Percentiles rank a stretch among this genome's conserved stretches.
phyloP scores from a whole-genome alignment of 2,888 invertebrate genomes.

The Leucophenga maculata region DNA sequence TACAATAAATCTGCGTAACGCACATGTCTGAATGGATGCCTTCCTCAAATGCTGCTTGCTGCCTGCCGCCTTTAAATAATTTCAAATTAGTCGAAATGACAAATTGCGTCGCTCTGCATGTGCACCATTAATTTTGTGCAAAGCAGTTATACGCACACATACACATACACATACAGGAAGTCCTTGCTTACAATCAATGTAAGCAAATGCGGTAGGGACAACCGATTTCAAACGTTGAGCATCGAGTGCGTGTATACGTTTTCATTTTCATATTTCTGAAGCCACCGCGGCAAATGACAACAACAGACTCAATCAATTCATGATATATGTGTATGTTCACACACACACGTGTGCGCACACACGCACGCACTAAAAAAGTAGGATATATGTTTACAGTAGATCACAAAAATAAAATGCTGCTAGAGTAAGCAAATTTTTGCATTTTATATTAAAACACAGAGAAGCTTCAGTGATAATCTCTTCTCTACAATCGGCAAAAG shows the following conservation, averaged over 20 bases:
- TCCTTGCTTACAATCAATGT: too few species aligned
- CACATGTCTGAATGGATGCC: neutral
- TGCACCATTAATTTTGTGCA: constrained; percentile 56
- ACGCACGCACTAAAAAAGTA: neutral
- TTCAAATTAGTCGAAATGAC: constrained; percentile 61
- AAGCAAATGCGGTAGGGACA: neutral
- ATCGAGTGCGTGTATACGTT: neutral
- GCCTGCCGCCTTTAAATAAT: constrained; percentile 53
- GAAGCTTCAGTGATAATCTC: too few species aligned
- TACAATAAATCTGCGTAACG: constrained; percentile 14
- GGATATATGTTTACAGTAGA: neutral
- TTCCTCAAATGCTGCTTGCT: neutral
- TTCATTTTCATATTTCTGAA: constrained; percentile 56
- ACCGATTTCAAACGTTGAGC: neutral
- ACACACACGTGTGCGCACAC: constrained; percentile 1
- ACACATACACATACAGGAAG: constrained; percentile 29
- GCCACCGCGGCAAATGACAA: constrained; percentile 55
- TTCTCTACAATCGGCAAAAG: neutral
- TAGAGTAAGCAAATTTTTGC: too few species aligned
- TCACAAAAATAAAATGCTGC: neutral
- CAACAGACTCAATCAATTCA: constrained; percentile 58
- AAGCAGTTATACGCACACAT: constrained; percentile 29
- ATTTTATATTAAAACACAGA: too few species aligned
- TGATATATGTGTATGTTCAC: too few species aligned
- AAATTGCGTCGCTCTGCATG: constrained; percentile 57